Evolutionary conservation across 2,113 vertebrate species (phyloP), one percentile per base, ranked within the genome.

Genomic region (Amblyornis subalaris): DNA sequence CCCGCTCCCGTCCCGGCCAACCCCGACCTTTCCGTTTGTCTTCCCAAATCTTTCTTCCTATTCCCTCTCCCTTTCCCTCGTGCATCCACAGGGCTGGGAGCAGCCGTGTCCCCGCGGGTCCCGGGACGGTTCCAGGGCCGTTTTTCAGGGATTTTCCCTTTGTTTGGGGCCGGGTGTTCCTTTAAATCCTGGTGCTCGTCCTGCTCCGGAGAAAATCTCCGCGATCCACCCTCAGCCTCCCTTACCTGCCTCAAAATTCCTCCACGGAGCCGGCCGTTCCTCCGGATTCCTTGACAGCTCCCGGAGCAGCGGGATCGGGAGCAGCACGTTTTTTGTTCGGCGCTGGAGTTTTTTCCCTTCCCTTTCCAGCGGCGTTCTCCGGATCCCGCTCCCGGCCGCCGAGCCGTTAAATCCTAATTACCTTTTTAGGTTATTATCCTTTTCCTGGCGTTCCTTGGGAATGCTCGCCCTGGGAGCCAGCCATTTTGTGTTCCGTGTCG

Each of bases 401-500:
- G 85, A 62, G 58, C 91, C 88, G 54, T 96, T 91, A 64, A 91
- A 75, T 88, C 91, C 55, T 66, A 71, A 78, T 96, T 95, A 93
- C 71, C 53, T 93, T 96, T 96, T 92, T 88, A 42, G 94, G 77
- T 95, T 38, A 51, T 83, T 92, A 54, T 85, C 93, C 67, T 86
- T 77, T 95, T 95, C 95, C 89, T 83, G 87, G 44, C 40, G 20
- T 93, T 95, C 90, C 81, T 77, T 42, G 87, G 81, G 92, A 96
- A 90, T 33, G 69, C 64, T 85, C 9, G 60, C 45, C 73, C 60
- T 84, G 78, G 91, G 85, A 96, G 93, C 75, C 92, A 96, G 91
- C 92, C 89, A 80, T 97, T 97, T 97, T 97, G 94, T 90, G 65
- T 65, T 54, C 78, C 12, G 64, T 72, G 61, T 73, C 33, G 81